These are phyloP conservation scores for Apogon talboti DNA, from an alignment of 2,797 vertebrate species.

Conservation along the genomic window DNA sequence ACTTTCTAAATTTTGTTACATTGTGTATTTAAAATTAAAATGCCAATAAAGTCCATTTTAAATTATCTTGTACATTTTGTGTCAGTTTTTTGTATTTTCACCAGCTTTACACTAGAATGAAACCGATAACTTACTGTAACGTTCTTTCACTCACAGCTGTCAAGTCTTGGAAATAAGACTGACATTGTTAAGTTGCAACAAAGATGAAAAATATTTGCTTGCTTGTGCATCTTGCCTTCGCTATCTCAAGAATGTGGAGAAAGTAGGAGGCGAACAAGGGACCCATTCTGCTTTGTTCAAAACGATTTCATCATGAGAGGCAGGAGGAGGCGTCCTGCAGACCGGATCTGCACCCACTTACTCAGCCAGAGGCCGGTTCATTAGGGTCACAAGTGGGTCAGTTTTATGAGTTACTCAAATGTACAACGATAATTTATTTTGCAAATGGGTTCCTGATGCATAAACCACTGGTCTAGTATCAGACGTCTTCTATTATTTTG, in stretches of 20 bases:
- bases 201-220: slow-evolving; percentile 53
- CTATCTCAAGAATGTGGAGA: slow-evolving; percentile 76
- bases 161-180: background rate
- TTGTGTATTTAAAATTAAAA: slow-evolving; percentile 79
- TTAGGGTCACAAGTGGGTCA: slow-evolving; percentile 15
- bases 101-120: background rate
- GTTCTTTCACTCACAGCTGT: background rate
- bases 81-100: background rate
- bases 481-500: too few species aligned
- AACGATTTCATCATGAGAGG: slow-evolving; percentile 44
- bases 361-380: slow-evolving; percentile 14
- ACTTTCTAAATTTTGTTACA: slow-evolving; percentile 79
- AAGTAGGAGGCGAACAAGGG: slow-evolving; percentile 79
- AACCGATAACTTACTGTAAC: background rate
- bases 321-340: slow-evolving; percentile 42
- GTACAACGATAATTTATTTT: background rate
- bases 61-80: slow-evolving; percentile 53
- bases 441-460: background rate
- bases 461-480: background rate
- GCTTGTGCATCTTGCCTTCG: slow-evolving; percentile 61
- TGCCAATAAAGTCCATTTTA: slow-evolving; percentile 82
- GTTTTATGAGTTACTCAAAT: background rate
- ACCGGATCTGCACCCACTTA: slow-evolving; percentile 37
- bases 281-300: slow-evolving; percentile 74
- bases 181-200: slow-evolving; percentile 39